Base-by-base conservation (phyloP, 64 coral and sea anemone species). In the Stylophora pistillata region DNA sequence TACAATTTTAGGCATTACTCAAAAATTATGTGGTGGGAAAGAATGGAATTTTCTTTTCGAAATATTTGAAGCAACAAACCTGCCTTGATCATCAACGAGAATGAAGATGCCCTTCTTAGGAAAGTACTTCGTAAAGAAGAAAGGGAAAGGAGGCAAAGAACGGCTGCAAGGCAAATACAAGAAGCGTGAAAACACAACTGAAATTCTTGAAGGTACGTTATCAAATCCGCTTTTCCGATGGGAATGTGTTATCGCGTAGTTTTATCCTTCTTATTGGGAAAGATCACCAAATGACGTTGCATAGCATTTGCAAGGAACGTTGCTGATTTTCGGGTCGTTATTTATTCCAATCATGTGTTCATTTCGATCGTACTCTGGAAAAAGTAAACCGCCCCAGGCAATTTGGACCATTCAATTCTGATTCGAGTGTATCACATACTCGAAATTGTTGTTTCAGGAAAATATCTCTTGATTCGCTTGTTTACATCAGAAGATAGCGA, bases 81-180 rank as follows among this genome's bases (percentile, higher is more conserved):
- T 74, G 68, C 23, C 30, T 58, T 53, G 23, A 28, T 62, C 29
- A 27, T 28, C 23, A 30, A 55, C 30, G 18, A 84, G 80, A 54
- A 84, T 84, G 80, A 80, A 71, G 53, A 99, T 99, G 97, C 97
- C 97, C 80, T 99, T 99, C 86, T 83, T 99, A 71, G 25, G 91
- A 12, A 94, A 94, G 61, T 93, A 87, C 58, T 90, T 97, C 81
- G 78, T 82, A 56, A 99, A 99, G 72, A 94, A 95, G 31, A 99
- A 95, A 74, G 93, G 88, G 30, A 99, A 99, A 78, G 86, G 77
- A 61, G 47, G 74, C 62, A 97, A 97, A 64, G 82, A 89, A 83
- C 74, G 78, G 21, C 87, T 92, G 56, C 86, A 89, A 41, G 95
- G 95, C 17, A 97, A 97, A 73, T 97, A 97, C 76, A 92, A 85